Conservation (phyloP, 2,113 vertebrate species). For the Harpagus bidentatus region DNA sequence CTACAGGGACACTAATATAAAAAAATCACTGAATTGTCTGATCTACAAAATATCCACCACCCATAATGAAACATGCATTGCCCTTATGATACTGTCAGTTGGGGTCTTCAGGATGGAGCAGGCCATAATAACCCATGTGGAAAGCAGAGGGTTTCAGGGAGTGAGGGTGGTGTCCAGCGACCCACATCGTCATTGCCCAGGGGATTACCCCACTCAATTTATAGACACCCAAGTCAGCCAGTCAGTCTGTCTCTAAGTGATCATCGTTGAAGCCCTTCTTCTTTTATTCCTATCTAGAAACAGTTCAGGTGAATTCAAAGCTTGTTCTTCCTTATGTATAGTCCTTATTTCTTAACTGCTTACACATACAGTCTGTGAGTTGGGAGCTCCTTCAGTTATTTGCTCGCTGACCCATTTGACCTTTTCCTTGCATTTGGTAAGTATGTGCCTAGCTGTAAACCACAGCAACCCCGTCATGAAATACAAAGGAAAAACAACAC, state of each 20-base stretch:
- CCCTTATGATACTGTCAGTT: background rate
- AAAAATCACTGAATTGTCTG: background rate
- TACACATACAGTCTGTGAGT: background rate
- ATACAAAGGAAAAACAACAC: background rate
- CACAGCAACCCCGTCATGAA: background rate
- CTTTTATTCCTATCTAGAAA: background rate
- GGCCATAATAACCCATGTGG: background rate
- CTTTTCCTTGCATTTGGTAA: background rate
- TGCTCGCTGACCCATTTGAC: background rate
- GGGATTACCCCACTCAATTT: background rate
- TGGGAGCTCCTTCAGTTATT: background rate
- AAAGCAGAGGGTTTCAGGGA: background rate
- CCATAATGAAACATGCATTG: background rate
- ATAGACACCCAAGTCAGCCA: background rate
- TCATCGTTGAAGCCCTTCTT: background rate
- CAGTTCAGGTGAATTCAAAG: background rate
- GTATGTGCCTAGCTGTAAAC: background rate
- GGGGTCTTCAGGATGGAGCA: background rate
- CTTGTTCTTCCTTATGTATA: background rate
- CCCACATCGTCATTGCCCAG: accelerated
- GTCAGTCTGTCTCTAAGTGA: background rate
- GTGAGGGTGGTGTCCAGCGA: background rate
- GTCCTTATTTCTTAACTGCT: background rate
- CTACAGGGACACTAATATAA: background rate
- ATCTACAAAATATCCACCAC: background rate